Conservation (phyloP, 2,113 vertebrate genomes). For the Ciconia boyciana region DNA sequence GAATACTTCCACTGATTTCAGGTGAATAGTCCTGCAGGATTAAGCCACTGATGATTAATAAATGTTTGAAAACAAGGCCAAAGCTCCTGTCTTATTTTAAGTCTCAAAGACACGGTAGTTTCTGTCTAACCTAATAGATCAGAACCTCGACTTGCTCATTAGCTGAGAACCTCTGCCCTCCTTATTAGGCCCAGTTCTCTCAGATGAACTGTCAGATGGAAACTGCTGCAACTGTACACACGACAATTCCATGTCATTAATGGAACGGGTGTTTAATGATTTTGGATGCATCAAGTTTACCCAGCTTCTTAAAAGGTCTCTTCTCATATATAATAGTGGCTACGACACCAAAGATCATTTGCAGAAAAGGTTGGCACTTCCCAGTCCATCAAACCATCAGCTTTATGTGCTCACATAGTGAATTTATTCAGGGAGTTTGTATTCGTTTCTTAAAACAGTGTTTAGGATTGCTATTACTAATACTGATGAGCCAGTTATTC, state of each 20-base stretch:
- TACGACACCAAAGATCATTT: neutral
- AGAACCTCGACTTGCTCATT: slow-evolving; percentile 48
- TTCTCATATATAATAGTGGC: neutral
- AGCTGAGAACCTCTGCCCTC: slow-evolving; percentile 54
- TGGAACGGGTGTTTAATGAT: slow-evolving; percentile 34
- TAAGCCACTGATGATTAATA: slow-evolving; percentile 1
- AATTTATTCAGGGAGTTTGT: neutral
- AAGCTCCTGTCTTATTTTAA: neutral
- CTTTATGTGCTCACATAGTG: neutral
- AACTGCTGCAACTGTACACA: slow-evolving; percentile 26
- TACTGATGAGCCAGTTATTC: neutral
- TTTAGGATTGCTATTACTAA: neutral
- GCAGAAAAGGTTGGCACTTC: neutral
- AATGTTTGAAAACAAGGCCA: slow-evolving; percentile 34
- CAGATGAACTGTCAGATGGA: slow-evolving; percentile 22
- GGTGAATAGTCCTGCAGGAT: neutral
- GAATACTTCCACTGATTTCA: neutral
- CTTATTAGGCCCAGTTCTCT: slow-evolving; percentile 36
- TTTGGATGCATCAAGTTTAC: slow-evolving; percentile 46
- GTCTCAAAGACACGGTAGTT: slow-evolving; percentile 23
- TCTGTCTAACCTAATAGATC: slow-evolving; percentile 44
- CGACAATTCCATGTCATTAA: slow-evolving; percentile 31
- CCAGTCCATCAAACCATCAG: neutral
- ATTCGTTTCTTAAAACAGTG: neutral
- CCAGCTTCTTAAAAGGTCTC: neutral